These are phyloP conservation scores for Melanostigma gelatinosum DNA, from an alignment of 2,113 vertebrate species.

Conservation along the genomic window DNA sequence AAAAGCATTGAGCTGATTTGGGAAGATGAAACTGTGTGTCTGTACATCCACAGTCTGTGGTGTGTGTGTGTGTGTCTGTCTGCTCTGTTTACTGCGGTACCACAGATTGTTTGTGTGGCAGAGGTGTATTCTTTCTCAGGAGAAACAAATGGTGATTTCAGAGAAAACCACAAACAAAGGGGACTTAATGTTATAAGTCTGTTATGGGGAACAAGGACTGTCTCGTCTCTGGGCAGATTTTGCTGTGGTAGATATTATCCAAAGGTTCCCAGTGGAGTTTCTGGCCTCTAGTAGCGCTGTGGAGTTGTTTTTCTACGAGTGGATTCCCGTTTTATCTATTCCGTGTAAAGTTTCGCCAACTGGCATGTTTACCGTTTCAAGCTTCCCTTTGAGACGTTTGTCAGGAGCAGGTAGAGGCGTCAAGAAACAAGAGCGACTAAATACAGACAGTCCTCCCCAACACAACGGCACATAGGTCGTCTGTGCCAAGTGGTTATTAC, in stretches of 20 bases:
- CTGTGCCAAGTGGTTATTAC: background rate
- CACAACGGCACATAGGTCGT: too few species aligned
- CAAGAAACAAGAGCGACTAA: too few species aligned
- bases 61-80: constrained; percentile 19
- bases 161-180: constrained; percentile 29
- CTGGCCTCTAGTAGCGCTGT: background rate
- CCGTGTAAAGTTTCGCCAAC: background rate
- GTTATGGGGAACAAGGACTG: background rate
- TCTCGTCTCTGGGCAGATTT: background rate
- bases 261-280: background rate
- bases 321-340: background rate
- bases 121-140: constrained; percentile 17
- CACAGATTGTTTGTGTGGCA: constrained; percentile 40
- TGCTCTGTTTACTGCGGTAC: constrained; percentile 46
- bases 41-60: constrained; percentile 15
- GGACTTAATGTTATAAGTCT: background rate
- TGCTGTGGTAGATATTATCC: background rate
- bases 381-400: too few species aligned
- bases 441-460: too few species aligned
- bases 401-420: too few species aligned
- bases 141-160: constrained; percentile 18
- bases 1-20: constrained; percentile 36
- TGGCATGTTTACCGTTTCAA: too few species aligned
- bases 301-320: background rate
- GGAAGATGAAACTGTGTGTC: constrained; percentile 27